Evolutionary conservation across 2,113 vertebrate genomes (phyloP), one percentile per base, ranked within the genome.

Genomic region (Alces alces): DNA sequence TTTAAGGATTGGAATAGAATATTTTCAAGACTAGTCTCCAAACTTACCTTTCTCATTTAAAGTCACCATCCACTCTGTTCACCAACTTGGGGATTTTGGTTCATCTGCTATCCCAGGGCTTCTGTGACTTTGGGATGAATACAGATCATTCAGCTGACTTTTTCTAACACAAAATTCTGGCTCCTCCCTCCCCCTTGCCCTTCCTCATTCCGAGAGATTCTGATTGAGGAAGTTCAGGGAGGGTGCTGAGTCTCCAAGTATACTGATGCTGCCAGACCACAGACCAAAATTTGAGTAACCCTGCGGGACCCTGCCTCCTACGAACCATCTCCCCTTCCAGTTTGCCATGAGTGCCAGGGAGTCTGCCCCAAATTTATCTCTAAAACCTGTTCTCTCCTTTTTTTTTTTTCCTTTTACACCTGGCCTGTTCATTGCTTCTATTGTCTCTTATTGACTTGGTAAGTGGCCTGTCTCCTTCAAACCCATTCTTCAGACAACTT

Each of bases 101-200:
- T 33, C 15, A 28, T 17, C 50, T 21, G 70, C 83, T 45, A 2
- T 28, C 16, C 6, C 14, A 36, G 50, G 8, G 17, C 23, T 27
- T 93, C 45, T 43, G 10, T 21, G 60, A 79, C 6, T 27, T 11
- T 36, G 54, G n/a, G 19, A 28, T 3, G 4, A 25, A 70, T 12
- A 58, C 7, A 2, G 6, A 8, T 54, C 27, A 64, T 30, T 0
- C 0, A 0, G n/a, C 10, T 2, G 16, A 3, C 8, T 50, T 50
- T 8, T n/a, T 13, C 33, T 15, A 76, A n/a, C 3, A 28, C 14
- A 11, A 4, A 54, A 13, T 6, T 45, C 55, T 17, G 17, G 1
- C 33, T 17, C 27, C 45, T 9, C 9, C 27, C 2, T 10, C 23
- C 11, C 1, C 14, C 2, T 8, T 33, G 3, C 5, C 16, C 6